Evolutionary conservation across 2,113 vertebrate genomes (phyloP).

Genomic region (Microtus oregoni): DNA sequence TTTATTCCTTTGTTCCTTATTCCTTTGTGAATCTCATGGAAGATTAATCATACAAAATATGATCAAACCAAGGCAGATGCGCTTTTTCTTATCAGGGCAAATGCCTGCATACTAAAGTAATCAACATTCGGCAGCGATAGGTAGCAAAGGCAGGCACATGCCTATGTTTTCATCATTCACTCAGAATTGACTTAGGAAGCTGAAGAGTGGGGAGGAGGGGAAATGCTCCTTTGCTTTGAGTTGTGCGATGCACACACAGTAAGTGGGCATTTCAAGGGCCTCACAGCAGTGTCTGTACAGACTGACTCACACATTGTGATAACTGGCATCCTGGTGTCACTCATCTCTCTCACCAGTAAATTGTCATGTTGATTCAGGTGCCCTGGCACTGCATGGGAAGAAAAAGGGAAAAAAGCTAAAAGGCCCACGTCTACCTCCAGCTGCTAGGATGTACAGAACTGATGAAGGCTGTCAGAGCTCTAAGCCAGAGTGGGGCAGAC

Average conservation of each 20-base stretch:
- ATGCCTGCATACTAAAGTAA: conserved; percentile 30
- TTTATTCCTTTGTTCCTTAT: neutral
- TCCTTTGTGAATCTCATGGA: conserved; percentile 65
- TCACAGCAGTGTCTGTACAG: neutral
- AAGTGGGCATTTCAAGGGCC: neutral
- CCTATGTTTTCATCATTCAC: neutral
- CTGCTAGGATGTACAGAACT: neutral
- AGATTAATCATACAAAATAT: conserved; percentile 70
- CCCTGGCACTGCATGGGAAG: neutral
- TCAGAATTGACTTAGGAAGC: neutral
- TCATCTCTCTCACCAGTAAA: neutral
- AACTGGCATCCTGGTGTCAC: neutral
- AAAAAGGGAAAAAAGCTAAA: neutral
- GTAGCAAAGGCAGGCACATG: conserved; percentile 2
- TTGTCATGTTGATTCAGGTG: neutral
- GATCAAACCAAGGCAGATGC: conserved; percentile 48
- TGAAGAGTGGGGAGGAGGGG: neutral
- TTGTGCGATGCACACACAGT: neutral
- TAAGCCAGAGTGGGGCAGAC: neutral
- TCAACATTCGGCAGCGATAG: neutral
- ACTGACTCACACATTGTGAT: neutral
- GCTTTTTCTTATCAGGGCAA: neutral
- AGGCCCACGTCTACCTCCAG: neutral
- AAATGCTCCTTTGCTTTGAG: neutral
- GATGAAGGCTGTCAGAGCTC: neutral